Percentiles rank a stretch among this genome's conserved stretches.
phyloP scores from a whole-genome alignment of 92 coral and sea anemone species.

The Zoanthus solanderi region DNA sequence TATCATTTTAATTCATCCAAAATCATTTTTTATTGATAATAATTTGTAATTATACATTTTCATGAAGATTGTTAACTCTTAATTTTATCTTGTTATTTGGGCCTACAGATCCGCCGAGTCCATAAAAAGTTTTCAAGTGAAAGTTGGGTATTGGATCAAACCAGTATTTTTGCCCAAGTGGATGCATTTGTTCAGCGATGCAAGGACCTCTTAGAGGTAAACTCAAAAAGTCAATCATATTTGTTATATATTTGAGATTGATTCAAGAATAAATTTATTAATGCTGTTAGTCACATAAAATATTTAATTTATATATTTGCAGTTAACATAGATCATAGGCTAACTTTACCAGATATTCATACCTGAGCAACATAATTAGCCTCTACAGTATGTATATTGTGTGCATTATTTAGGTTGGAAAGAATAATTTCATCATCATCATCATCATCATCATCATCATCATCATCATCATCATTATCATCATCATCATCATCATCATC shows the following conservation, averaged over 20 bases:
- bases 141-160: conserved; percentile 95
- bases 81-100: background rate
- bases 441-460: too few species aligned
- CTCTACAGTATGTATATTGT: too few species aligned
- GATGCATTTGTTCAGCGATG: conserved; percentile 99
- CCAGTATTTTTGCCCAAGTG: conserved; percentile 98
- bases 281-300: background rate
- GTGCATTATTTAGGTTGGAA: too few species aligned
- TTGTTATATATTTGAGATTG: background rate
- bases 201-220: conserved; percentile 97
- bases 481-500: too few species aligned
- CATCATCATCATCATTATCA: too few species aligned
- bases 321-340: too few species aligned
- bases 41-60: background rate
- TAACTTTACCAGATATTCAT: too few species aligned
- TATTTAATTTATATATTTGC: too few species aligned
- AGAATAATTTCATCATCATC: too few species aligned
- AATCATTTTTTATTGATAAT: too few species aligned
- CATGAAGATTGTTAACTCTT: background rate
- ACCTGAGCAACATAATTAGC: too few species aligned
- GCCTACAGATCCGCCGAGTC: conserved; percentile 86
- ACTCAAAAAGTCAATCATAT: background rate
- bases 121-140: conserved; percentile 85
- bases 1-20: too few species aligned
- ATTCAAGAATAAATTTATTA: background rate